Percentiles rank a stretch among this genome's conserved stretches.
phyloP scores from a whole-genome alignment of 53 echinoderm and acorn worm genomes.

The Actinopyga echinites region DNA sequence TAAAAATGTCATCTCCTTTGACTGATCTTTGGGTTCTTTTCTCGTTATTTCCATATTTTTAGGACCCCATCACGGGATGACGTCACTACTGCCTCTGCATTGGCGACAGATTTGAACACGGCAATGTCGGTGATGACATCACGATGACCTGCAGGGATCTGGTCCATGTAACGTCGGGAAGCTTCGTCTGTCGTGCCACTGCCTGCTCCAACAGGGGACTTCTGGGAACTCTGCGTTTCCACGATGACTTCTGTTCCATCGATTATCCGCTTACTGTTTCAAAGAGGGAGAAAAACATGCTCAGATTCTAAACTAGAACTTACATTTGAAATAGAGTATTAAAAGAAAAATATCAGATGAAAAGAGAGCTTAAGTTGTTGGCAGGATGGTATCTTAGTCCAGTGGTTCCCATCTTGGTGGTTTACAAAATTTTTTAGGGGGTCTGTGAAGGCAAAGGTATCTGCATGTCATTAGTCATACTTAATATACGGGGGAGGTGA shows the following conservation, averaged over 20 bases:
- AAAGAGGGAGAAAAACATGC: not conserved
- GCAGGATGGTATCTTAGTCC: too few species aligned
- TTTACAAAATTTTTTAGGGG: too few species aligned
- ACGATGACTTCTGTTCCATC: slow-evolving; percentile 98
- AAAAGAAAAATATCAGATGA: too few species aligned
- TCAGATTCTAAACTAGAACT: not conserved
- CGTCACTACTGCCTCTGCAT: slow-evolving; percentile 65
- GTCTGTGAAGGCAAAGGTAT: too few species aligned
- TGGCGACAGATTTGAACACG: slow-evolving; percentile 64
- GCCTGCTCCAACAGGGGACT: slow-evolving; percentile 12
- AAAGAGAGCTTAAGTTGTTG: too few species aligned
- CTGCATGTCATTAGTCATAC: too few species aligned
- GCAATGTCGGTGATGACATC: slow-evolving; percentile 90
- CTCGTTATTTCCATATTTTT: slow-evolving; percentile 91
- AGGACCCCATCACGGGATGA: slow-evolving; percentile 89
- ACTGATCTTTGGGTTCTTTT: not conserved
- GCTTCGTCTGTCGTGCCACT: slow-evolving; percentile 55
- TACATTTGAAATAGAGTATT: too few species aligned
- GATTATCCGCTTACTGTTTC: slow-evolving; percentile 73
- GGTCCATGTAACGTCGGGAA: slow-evolving; percentile 70
- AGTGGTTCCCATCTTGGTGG: too few species aligned
- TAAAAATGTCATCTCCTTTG: too few species aligned
- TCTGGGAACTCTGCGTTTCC: slow-evolving; percentile 80
- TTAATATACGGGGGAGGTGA: too few species aligned
- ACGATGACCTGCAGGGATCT: slow-evolving; percentile 84